Evolutionary conservation across 2,113 vertebrate species (phyloP), one percentile per base, ranked within the genome.

Genomic region (Solenodon paradoxus): DNA sequence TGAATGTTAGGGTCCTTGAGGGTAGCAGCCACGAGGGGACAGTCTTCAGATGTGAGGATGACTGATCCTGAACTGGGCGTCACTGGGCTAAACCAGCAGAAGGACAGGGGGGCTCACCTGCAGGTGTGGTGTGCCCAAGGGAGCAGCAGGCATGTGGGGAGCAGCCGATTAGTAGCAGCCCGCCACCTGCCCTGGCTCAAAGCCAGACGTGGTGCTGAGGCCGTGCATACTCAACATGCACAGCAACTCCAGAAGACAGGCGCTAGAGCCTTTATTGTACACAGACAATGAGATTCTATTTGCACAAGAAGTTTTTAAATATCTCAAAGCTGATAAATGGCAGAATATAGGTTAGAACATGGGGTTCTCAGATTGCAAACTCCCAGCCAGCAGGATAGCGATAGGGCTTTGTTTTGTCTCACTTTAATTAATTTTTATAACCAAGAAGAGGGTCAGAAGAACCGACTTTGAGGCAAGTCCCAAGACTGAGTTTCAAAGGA

Each of bases 401-500:
- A 53, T 75, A 69, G 75, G 22, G 32, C n/a, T 71, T 63, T 45
- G 55, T 32, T 83, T 64, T 57, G 26, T 75, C 86, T 72, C 35
- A 30, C 63, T 59, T 55, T 57, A 45, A 93, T 72, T 16, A 26
- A 38, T 84, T 66, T 94, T 75, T 66, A 59, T 72, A 83, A 26
- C 7, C 30, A 88, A 17, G 38, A 24, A 7, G 6, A 66, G 13
- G 35, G 8, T 90, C 28, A 61, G 63, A 72, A 35, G 45, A 96
- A 74, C 68, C 45, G n/a, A 59, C 28, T n/a, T 0, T 26, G 12
- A 74, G 38, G 19, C 22, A 38, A 22, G 57, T 17, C 32, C 45
- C 47, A 51, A 72, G 87, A 19, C 49, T 28, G 45, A 4, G 22
- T 4, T 57, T 84, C 68, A 74, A 26, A 82, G 57, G 79, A 55